Percentiles rank a stretch among this genome's conserved stretches.
Conservation (phyloP, 2,888 invertebrate species). For the Oscheius onirici region DNA sequence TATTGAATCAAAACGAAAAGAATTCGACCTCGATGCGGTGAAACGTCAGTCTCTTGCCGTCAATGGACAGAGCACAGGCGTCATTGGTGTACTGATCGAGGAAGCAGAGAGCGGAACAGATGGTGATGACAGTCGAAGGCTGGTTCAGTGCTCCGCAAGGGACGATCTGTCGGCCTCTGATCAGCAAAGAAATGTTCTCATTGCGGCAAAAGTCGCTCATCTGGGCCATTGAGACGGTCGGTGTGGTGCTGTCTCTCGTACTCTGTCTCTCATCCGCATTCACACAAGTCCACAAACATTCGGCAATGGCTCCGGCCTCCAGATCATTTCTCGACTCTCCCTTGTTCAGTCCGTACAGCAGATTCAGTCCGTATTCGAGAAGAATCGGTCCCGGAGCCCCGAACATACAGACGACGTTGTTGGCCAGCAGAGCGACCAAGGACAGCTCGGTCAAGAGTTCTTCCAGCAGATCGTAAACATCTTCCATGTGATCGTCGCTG, state of each 20-base stretch:
- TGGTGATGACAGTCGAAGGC: conserved; percentile 52
- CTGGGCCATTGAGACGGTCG: conserved; percentile 41
- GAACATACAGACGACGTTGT: conserved; percentile 49
- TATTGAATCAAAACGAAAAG: no score
- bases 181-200: conserved; percentile 43
- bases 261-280: background rate
- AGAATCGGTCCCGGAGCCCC: conserved; percentile 57
- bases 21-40: background rate
- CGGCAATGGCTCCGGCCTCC: conserved; percentile 13
- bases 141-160: conserved; percentile 49
- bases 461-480: conserved; percentile 10
- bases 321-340: conserved; percentile 6
- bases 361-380: conserved; percentile 33
- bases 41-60: conserved; percentile 22
- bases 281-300: background rate
- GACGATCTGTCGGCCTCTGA: conserved; percentile 58
- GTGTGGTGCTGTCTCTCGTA: background rate
- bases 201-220: conserved; percentile 44
- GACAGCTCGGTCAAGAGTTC: background rate
- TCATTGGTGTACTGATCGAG: conserved; percentile 56
- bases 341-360: conserved; percentile 22
- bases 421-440: conserved; percentile 4
- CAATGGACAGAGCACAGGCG: conserved; percentile 48
- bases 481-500: background rate
- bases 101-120: conserved; percentile 53